Evolutionary conservation across 2,113 vertebrate genomes (phyloP), one percentile per base, ranked within the genome.

Genomic region (Azemiops feae): DNA sequence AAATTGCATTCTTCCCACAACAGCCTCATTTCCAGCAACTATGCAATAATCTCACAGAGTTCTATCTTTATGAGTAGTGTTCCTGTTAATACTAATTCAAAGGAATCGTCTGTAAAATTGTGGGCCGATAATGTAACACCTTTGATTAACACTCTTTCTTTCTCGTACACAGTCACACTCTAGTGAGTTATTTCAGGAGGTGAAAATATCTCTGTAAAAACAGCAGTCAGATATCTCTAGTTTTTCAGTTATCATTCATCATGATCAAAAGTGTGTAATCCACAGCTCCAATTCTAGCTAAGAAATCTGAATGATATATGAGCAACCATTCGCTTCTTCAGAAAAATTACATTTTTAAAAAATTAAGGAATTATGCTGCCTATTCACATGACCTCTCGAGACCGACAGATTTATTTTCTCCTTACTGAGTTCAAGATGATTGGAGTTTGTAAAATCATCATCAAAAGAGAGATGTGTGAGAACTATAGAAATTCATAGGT

Each of bases 321-420:
- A 97, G 96, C 94, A 92, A 91, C 95, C 96, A 95, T 94, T 96
- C 93, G 50, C 93, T 94, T 95, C 92, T 95, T 96, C 96, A 96
- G 96, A 95, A 97, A 97, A 98, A 97, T 96, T 97, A 97, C 96
- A 97, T 89, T 50, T 87, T 97, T 96, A 22, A 55, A 55, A 97
- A 97, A 97, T 97, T 97, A 97, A 43, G 97, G 96, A 96, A 93
- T 97, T 96, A 97, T 96, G 96, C 97, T 97, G 95, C 95, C 97
- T 97, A 95, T 96, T 96, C 95, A 96, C 97, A 96, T 95, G 95
- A 95, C 96, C 94, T 97, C 96, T 95, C 91, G 96, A 95, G 96
- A 97, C 94, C 92, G 95, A 97, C 96, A 95, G 95, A 94, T 43
- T 96, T 95, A 93, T 97, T 97, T 96, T 74, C 96, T 96, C 93